Conservation (phyloP, 2,113 vertebrate genomes). For the Perognathus longimembris region DNA sequence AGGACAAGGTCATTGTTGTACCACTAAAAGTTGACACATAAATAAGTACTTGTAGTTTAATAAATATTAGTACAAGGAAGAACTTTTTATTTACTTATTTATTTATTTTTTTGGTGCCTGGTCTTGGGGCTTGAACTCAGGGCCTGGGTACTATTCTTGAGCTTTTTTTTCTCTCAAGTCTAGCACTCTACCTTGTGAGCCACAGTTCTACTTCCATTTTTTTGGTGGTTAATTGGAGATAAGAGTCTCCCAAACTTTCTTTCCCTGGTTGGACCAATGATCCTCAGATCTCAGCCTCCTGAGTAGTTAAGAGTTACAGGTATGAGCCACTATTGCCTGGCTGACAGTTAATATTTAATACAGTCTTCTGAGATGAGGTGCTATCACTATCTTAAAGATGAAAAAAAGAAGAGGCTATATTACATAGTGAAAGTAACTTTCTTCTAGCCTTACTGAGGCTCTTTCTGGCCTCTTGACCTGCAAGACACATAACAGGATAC, state of each 20-base stretch:
- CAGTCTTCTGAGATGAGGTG: not conserved
- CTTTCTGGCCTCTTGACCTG: not conserved
- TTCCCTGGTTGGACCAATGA: too few species aligned
- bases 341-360: not conserved
- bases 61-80: not conserved
- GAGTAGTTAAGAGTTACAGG: not conserved
- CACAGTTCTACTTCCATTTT: too few species aligned
- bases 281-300: not conserved
- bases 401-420: constrained; percentile 29
- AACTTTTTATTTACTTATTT: too few species aligned
- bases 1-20: not conserved
- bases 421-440: constrained; percentile 25
- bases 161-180: too few species aligned
- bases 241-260: too few species aligned
- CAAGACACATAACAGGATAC: not conserved
- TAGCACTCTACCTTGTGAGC: not conserved
- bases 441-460: not conserved
- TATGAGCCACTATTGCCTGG: not conserved
- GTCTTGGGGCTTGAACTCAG: not conserved
- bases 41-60: constrained; percentile 28
- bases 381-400: not conserved
- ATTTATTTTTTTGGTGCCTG: not conserved
- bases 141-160: not conserved
- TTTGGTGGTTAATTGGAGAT: too few species aligned
- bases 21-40: not conserved